Conservation (phyloP, 2,113 vertebrate genomes). For the Atlantisia rogersi region DNA sequence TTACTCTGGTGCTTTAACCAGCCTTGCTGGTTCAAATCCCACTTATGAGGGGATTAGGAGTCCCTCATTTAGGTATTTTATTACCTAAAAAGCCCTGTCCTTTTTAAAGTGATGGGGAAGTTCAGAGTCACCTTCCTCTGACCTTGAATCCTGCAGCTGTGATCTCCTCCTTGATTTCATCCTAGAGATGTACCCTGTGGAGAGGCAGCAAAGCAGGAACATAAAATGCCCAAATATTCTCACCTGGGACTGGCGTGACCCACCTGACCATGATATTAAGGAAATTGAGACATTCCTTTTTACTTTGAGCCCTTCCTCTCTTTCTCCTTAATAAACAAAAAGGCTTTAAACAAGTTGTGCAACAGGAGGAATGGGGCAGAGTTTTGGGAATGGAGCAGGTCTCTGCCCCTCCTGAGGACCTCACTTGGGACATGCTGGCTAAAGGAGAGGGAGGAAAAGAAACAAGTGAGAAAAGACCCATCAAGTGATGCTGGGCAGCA, state of each 20-base stretch:
- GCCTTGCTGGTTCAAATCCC: background rate
- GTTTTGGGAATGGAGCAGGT: slow-evolving; percentile 10
- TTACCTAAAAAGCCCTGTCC: background rate
- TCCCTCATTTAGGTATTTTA: background rate
- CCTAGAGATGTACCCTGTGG: background rate
- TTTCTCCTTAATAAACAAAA: slow-evolving; percentile 18
- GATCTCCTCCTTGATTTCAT: background rate
- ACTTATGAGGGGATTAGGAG: background rate
- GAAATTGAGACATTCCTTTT: background rate
- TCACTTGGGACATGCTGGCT: background rate
- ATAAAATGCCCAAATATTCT: background rate
- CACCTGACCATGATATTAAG: background rate
- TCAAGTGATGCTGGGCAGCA: slow-evolving; percentile 28
- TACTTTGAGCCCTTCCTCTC: background rate
- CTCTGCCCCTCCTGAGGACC: background rate
- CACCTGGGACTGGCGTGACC: background rate
- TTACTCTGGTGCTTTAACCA: background rate
- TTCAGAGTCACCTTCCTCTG: background rate
- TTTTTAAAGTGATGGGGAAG: background rate
- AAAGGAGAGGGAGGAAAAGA: background rate
- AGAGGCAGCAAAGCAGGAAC: background rate
- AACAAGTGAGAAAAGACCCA: background rate
- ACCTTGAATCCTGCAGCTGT: background rate
- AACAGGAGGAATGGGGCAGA: background rate
- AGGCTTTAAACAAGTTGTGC: background rate